Conservation (phyloP, 2,888 invertebrate genomes). For the Lathronympha strigana region DNA sequence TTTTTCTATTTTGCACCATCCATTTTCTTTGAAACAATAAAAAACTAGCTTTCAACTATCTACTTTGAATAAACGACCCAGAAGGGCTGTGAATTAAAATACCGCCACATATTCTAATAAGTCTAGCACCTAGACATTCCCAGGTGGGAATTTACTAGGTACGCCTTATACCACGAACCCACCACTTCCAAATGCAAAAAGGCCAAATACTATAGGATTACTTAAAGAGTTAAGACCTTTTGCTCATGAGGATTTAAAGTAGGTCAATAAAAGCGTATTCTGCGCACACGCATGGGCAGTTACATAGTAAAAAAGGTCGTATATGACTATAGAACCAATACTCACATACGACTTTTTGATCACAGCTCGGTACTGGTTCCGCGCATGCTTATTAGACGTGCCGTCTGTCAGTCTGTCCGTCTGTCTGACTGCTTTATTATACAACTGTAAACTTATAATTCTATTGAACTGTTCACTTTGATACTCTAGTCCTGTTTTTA, state of each 20-base stretch:
- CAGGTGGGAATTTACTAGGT: conserved; percentile 6
- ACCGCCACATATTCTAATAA: background rate
- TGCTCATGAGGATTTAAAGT: background rate
- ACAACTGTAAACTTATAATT: conserved; percentile 26
- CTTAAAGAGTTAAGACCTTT: background rate
- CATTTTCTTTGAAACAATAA: too few relatives aligned
- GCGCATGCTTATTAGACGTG: conserved; percentile 34
- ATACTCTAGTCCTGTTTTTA: conserved; percentile 1
- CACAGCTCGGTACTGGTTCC: background rate
- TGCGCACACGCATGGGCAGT: background rate
- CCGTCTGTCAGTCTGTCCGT: conserved; percentile 40
- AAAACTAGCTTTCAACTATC: too few relatives aligned
- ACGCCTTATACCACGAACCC: conserved; percentile 18
- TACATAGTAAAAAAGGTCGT: background rate
- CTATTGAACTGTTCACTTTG: conserved; percentile 18
- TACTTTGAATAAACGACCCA: too few relatives aligned
- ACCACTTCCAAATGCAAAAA: background rate
- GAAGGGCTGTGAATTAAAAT: background rate
- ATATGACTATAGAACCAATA: background rate
- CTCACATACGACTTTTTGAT: background rate
- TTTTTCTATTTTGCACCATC: too few relatives aligned
- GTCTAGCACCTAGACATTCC: conserved; percentile 1
- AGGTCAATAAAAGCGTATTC: conserved; percentile 33
- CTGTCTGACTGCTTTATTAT: conserved; percentile 39
- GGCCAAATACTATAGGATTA: too few relatives aligned